Base-by-base conservation (phyloP, 2,113 vertebrate genomes). In the Cyphomyrus discorhynchus region DNA sequence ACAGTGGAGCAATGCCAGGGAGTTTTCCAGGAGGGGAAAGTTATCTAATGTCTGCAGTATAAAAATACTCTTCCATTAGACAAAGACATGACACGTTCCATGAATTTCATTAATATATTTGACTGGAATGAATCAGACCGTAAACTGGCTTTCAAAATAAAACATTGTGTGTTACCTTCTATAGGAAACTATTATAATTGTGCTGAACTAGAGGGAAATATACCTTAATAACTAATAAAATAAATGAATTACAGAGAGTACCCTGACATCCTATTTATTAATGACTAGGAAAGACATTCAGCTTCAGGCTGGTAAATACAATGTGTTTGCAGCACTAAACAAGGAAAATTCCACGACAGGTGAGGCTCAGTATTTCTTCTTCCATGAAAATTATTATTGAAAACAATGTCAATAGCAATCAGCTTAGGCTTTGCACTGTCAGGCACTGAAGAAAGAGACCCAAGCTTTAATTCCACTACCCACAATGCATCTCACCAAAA, bases 381-480 rank as follows among this genome's bases (percentile, higher is more conserved):
- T 92, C 77, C 92, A 91, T 70, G 88, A 90, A 95, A 94, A n/a
- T 50, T 93, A 94, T 94, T 94, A 94, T 91, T 92, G 92, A 90
- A 92, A 91, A 92, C 92, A 88, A 86, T 94, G 91, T 94, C 94
- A 93, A 93, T 93, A 92, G 91, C 94, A 95, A 95, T 21, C 88
- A 93, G 93, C 94, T 93, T 94, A 94, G 91, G 91, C 91, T 92
- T 92, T 89, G 90, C 92, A 88, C 94, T 94, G 93, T 89, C 88
- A 93, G 92, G 93, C 92, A 93, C 92, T 91, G 90, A 91, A 90
- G 89, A 86, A 92, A 92, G 88, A 91, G 88, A 89, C 91, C 91
- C 89, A 89, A 70, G 83, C 35, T 92, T 89, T 93, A 95, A 95
- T 94, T 92, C 92, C 91, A 90, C 91, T 92, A 93, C 92, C 93